Base-by-base conservation (phyloP, 2,113 vertebrate species). In the Mesocricetus auratus region DNA sequence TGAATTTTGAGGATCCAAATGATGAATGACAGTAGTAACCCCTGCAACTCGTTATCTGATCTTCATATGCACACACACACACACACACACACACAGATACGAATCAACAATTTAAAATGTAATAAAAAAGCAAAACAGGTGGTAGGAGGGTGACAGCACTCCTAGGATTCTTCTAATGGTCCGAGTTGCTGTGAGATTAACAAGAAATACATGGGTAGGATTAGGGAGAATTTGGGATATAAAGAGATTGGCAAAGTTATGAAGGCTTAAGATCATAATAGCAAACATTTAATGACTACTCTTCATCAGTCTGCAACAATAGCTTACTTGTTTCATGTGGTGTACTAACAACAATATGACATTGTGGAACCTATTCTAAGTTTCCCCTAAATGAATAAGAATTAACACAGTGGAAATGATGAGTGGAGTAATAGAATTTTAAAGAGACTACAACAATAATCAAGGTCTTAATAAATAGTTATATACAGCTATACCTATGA, bases 111-210 rank as follows among this genome's bases (percentile, higher is more conserved):
- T 42, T 64, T 64, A 31, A 42, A 66, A 66, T 86, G 42, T 47
- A 86, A 33, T 12, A 33, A 47, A 64, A 60, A 64, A 62, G 29
- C 8, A 45, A 33, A 86, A 5, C 10, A 36, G 17, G 17, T 7
- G 13, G 4, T 29, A 0, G 17, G 0, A 66, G 50, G 15, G 36
- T 8, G 1, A 15, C 8, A 45, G 15, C 3, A 17, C 4, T 50
- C 45, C 19, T 11, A 5, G 22, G 62, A 39, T 24, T 13, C 1
- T 60, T 66, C 12, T 53, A 56, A 53, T 42, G 53, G 3, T 64
- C 16, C n/a, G 7, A 6, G 3, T 3, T 78, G 12, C 19, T 66
- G 1, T 47, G 24, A 68, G 29, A 24, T 33, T 39, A 47, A 29
- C n/a, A 36, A 79, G 31, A 22, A 92, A 42, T 33, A 45, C 47